These are phyloP conservation scores for Trididemnum clinides DNA, from an alignment of 23 tunicate genomes.

Conservation along the genomic window DNA sequence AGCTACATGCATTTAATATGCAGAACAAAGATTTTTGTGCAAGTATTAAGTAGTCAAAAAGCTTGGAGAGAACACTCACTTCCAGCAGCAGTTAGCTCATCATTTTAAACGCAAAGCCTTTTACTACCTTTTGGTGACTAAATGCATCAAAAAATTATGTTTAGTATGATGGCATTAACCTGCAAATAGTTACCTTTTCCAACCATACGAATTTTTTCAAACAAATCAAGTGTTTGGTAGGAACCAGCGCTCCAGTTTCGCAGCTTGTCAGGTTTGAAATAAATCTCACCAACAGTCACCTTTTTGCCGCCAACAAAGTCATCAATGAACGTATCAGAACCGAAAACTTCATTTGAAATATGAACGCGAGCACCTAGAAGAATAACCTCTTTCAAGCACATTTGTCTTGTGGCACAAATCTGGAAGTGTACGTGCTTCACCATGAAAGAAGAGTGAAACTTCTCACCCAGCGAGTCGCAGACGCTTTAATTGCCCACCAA, in stretches of 20 bases:
- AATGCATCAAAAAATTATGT: too few relatives aligned
- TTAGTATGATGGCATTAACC: too few relatives aligned
- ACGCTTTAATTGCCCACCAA: too few relatives aligned
- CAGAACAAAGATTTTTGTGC: too few relatives aligned
- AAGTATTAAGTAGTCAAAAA: too few relatives aligned
- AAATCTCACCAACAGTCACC: slow-evolving; percentile 72
- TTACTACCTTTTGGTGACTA: too few relatives aligned
- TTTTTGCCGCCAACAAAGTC: background rate
- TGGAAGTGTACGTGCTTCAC: background rate
- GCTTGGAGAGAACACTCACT: too few relatives aligned
- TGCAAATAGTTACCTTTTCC: slow-evolving; percentile 64
- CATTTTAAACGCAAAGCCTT: too few relatives aligned
- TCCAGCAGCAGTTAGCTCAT: too few relatives aligned
- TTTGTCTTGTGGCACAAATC: background rate
- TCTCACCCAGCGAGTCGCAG: too few relatives aligned
- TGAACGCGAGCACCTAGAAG: slow-evolving; percentile 32
- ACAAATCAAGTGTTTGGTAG: slow-evolving; percentile 80
- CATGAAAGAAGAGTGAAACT: too few relatives aligned
- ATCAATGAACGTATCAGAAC: slow-evolving; percentile 48
- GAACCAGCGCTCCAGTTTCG: slow-evolving; percentile 73
- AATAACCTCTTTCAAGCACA: background rate
- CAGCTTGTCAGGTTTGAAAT: slow-evolving; percentile 83
- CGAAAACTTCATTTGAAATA: slow-evolving; percentile 70
- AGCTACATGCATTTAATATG: too few relatives aligned
- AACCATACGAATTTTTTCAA: slow-evolving; percentile 93